A percentile compares a stretch with the other conserved stretches of the same genome.
These are phyloP conservation scores for Sturmia bella DNA, from an alignment of 2,888 invertebrate genomes.

Conservation along the genomic window DNA sequence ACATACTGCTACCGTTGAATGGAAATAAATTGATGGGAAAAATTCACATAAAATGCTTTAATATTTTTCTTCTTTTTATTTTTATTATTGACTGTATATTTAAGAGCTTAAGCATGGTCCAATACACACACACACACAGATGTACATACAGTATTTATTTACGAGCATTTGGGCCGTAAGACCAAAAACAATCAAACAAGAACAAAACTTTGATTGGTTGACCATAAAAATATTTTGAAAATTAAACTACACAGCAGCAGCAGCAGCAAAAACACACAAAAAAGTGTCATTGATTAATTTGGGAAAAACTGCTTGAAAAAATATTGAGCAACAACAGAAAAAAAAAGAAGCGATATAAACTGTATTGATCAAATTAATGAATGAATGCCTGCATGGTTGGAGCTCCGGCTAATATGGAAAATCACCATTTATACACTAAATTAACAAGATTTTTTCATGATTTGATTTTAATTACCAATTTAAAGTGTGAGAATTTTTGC, in stretches of 20 bases:
- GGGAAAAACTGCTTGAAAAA: slow-evolving; percentile 65
- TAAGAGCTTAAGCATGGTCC: slow-evolving; percentile 50
- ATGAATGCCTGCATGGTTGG: slow-evolving; percentile 59
- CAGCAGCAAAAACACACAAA: slow-evolving; percentile 35
- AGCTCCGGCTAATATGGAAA: slow-evolving; percentile 76
- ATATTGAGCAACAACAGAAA: slow-evolving; percentile 17
- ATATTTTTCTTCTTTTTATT: slow-evolving; percentile 9
- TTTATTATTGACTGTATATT: slow-evolving; percentile 27
- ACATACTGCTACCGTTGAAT: slow-evolving; percentile 13
- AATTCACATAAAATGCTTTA: slow-evolving; percentile 60
- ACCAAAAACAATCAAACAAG: slow-evolving; percentile 3
- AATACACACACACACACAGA: slow-evolving; percentile 17
- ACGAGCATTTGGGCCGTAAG: neutral
- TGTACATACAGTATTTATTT: too few relatives aligned
- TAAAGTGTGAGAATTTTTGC: slow-evolving; percentile 65
- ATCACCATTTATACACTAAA: slow-evolving; percentile 77
- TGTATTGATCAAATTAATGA: slow-evolving; percentile 66
- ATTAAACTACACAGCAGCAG: slow-evolving; percentile 40
- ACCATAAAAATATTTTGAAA: slow-evolving; percentile 67
- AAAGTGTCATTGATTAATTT: slow-evolving; percentile 69
- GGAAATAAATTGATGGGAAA: slow-evolving; percentile 58
- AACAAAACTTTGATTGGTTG: slow-evolving; percentile 66
- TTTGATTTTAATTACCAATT: slow-evolving; percentile 57
- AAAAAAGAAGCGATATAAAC: slow-evolving; percentile 13
- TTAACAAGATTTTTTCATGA: slow-evolving; percentile 59